Evolutionary conservation across 2,113 vertebrate species (phyloP), one percentile per base, ranked within the genome.

Genomic region (Catharus fuscescens): DNA sequence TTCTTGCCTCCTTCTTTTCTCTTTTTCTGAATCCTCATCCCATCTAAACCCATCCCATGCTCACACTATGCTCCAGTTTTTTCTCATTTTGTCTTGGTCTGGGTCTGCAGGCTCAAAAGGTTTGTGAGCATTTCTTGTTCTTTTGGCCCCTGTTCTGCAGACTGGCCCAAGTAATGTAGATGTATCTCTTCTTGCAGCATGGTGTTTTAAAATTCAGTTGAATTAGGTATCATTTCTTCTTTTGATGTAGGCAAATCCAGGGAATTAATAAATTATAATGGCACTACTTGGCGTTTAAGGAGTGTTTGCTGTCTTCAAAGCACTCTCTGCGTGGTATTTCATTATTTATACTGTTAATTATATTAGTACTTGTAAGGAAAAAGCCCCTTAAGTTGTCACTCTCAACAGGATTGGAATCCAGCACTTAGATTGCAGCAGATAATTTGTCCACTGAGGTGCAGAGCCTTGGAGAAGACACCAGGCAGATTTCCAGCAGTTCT

Each of bases 311-410:
- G 1, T 60, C 92, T 93, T 95, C 90, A 73, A 77, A 95, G 90
- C 5, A 3, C 59, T 86, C 60, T 70, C 45, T 48, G 79, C 32
- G 1, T 34, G 29, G 20, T 65, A 47, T 80, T 91, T 90, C 67
- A 78, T 94, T 95, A 95, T 94, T 90, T 80, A 92, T 90, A 70
- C 79, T 90, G 60, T 64, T 97, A 95, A 96, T 94, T 95, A 45
- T 94, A 88, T 93, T 92, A 93, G 76, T 36, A 71, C 60, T 92
- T 32, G n/a, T 69, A 59, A 90, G 76, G 76, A 62, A 90, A 86
- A 88, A 71, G 24, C 38, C 44, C 45, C 72, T 83, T 82, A 77
- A 91, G 34, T 77, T 86, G 50, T 62, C 25, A 4, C 56, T 50
- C 85, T 47, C 80, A 54, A 56, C 40, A 38, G 70, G 59, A 10